phyloP scores from a whole-genome alignment of 2,797 vertebrate species.

The Mionectes olivaceus region DNA sequence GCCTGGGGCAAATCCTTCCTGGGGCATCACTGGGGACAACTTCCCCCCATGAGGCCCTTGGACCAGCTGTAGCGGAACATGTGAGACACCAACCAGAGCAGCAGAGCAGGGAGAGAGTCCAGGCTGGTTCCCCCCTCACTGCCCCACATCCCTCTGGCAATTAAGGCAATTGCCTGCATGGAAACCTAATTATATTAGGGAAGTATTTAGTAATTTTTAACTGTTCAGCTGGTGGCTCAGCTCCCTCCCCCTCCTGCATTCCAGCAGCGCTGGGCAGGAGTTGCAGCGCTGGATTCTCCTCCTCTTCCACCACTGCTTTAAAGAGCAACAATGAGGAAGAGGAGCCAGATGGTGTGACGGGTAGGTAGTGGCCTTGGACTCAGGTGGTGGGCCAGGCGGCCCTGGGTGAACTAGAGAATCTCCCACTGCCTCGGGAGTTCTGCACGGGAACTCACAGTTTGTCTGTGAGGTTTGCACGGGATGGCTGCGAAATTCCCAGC shows the following conservation, averaged over 20 bases:
- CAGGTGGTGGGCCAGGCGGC: neutral
- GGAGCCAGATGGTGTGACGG: neutral
- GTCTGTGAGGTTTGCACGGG: fast-evolving
- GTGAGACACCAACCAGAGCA: fast-evolving
- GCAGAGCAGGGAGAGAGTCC: neutral
- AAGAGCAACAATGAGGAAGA: neutral
- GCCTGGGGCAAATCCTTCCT: neutral
- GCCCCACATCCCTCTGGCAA: constrained; percentile 12
- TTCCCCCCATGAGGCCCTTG: fast-evolving
- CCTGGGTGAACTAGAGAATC: neutral
- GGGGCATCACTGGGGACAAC: neutral
- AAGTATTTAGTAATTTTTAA: constrained; percentile 60
- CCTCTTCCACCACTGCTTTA: neutral
- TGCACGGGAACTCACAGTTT: too few species aligned
- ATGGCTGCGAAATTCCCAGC: neutral
- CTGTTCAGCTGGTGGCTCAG: neutral
- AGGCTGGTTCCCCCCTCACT: neutral
- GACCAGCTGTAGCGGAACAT: neutral
- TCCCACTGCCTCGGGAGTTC: too few species aligned
- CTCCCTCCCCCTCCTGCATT: constrained; percentile 12
- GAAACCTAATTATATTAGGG: constrained; percentile 34
- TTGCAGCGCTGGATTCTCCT: neutral
- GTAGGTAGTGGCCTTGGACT: neutral
- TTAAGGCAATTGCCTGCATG: constrained; percentile 29
- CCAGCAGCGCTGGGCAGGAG: neutral